Conservation (phyloP, 2,888 invertebrate species). For the Chirona hameri region DNA sequence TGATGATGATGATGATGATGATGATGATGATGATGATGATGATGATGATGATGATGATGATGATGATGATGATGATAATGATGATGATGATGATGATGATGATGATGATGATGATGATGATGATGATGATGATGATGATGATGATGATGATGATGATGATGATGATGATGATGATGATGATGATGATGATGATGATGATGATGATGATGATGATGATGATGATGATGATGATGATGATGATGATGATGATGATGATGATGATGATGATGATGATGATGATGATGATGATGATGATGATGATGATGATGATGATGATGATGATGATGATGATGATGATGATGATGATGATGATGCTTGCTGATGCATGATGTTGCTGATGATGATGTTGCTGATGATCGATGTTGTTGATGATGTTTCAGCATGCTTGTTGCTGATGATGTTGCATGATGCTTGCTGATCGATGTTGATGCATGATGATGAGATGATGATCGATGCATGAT, state of each 20-base stretch:
- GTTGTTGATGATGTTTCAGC: not conserved
- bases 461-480: too few relatives aligned
- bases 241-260: constrained; percentile 22
- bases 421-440: not conserved
- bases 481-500: too few relatives aligned
- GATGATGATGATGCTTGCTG: too few relatives aligned
- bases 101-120: constrained; percentile 22
- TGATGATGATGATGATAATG: not conserved
- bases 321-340: constrained; percentile 22
- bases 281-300: constrained; percentile 22
- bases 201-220: constrained; percentile 22
- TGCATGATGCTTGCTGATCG: not conserved
- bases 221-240: constrained; percentile 22
- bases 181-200: constrained; percentile 22
- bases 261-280: constrained; percentile 22
- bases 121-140: constrained; percentile 22
- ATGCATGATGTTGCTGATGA: too few relatives aligned
- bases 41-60: not conserved
- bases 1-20: not conserved
- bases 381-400: too few relatives aligned
- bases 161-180: constrained; percentile 22
- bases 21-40: not conserved
- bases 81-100: constrained; percentile 22
- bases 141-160: constrained; percentile 10
- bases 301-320: constrained; percentile 22